These are phyloP conservation scores for Sakesphorus luctuosus DNA, from an alignment of 2,113 vertebrate species.

Conservation along the genomic window DNA sequence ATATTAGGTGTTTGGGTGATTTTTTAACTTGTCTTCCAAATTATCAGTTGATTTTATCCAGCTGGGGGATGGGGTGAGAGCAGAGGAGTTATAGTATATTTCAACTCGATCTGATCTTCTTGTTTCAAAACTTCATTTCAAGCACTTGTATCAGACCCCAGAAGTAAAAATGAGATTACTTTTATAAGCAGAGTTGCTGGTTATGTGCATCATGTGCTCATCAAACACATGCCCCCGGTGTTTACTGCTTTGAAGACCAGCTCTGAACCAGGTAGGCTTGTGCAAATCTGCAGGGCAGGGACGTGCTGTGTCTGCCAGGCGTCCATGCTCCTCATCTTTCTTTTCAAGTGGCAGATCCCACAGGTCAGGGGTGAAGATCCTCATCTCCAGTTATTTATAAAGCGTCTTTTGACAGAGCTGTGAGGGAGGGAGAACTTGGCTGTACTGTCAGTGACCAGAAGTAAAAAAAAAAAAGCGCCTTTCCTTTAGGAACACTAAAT, in stretches of 20 bases:
- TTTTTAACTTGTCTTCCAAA: neutral
- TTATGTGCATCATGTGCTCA: neutral
- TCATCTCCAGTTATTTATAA: conserved; percentile 52
- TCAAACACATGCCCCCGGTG: neutral
- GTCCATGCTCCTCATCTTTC: neutral
- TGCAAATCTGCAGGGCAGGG: neutral
- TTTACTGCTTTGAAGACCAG: neutral
- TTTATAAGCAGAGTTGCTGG: neutral
- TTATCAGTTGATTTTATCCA: neutral
- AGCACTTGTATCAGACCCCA: neutral
- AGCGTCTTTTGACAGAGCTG: conserved; percentile 18
- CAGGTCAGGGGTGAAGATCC: conserved; percentile 34
- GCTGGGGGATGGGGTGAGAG: rapidly evolving
- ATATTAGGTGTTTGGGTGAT: neutral
- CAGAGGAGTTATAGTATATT: neutral
- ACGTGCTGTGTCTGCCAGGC: neutral
- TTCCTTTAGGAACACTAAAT: conserved; percentile 58
- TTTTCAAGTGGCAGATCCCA: conserved; percentile 17
- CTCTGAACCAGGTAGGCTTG: neutral
- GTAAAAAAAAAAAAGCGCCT: conserved; percentile 7
- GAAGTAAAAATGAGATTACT: neutral
- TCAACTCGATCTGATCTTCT: neutral
- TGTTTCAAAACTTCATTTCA: neutral
- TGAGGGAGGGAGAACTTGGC: neutral
- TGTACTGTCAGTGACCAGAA: conserved; percentile 14